phyloP scores from a whole-genome alignment of 2,888 invertebrate genomes.

The Acleris holmiana region DNA sequence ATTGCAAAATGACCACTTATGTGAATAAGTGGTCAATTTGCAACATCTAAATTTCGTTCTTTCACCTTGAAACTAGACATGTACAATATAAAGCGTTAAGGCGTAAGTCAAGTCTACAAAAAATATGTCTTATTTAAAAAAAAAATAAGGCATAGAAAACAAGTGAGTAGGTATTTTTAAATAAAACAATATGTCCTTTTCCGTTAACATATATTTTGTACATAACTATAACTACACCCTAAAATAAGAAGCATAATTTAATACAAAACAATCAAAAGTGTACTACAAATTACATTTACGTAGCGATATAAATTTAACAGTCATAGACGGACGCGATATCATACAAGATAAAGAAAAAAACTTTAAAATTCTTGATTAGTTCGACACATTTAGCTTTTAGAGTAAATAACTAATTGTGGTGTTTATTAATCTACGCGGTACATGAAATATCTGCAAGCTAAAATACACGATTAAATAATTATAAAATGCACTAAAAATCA shows the following conservation, averaged over 20 bases:
- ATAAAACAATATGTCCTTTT: slow-evolving; percentile 16
- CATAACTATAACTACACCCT: slow-evolving; percentile 30
- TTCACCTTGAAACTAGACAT: no score
- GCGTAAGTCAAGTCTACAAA: no score
- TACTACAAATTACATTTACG: slow-evolving; percentile 31
- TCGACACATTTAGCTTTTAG: no score
- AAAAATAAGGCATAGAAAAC: no score
- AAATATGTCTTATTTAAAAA: no score
- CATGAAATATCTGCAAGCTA: slow-evolving; percentile 18
- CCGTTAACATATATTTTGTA: slow-evolving; percentile 36
- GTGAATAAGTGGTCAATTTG: no score
- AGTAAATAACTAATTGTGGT: neutral
- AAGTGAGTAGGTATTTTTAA: neutral
- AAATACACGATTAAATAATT: slow-evolving; percentile 23
- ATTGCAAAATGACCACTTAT: no score
- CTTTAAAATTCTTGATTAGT: neutral
- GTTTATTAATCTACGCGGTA: slow-evolving; percentile 1
- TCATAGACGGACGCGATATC: slow-evolving; percentile 35
- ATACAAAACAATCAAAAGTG: slow-evolving; percentile 34
- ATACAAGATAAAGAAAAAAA: neutral
- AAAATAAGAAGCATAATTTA: slow-evolving; percentile 36
- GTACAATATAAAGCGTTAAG: no score
- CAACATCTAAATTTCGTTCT: no score
- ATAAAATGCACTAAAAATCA: slow-evolving; percentile 32
- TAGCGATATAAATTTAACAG: slow-evolving; percentile 31